phyloP scores from a whole-genome alignment of 1,140 invertebrate species.

The Camponotus vicinus region DNA sequence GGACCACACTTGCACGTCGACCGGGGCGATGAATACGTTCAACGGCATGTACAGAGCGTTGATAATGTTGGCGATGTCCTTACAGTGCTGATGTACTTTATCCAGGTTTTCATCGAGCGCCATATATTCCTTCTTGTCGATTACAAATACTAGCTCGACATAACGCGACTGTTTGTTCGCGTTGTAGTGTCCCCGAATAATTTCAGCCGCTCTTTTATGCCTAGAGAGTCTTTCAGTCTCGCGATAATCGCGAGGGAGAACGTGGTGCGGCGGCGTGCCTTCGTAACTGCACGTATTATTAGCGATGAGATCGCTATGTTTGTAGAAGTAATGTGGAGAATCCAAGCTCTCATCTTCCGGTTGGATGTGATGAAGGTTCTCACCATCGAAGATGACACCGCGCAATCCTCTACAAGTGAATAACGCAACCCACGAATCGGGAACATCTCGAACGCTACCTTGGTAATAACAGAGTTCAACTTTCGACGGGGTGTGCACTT shows the following conservation, averaged over 20 bases:
- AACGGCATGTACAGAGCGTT: conserved; percentile 96
- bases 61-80: conserved; percentile 97
- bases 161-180: conserved; percentile 94
- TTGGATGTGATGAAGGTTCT: conserved; percentile 91
- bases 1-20: conserved; percentile 98
- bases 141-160: conserved; percentile 96
- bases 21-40: conserved; percentile 97
- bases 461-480: conserved; percentile 94
- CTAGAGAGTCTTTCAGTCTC: conserved; percentile 73
- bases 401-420: conserved; percentile 94
- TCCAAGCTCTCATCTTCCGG: conserved; percentile 84
- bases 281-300: conserved; percentile 91
- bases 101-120: conserved; percentile 90
- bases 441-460: conserved; percentile 90
- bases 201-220: conserved; percentile 89
- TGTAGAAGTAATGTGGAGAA: conserved; percentile 89
- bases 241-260: conserved; percentile 72
- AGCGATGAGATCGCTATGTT: conserved; percentile 89
- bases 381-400: conserved; percentile 94
- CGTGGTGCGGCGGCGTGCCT: conserved; percentile 83
- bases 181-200: conserved; percentile 94
- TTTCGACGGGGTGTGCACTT: conserved; percentile 88
- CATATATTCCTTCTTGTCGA: conserved; percentile 94
- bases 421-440: conserved; percentile 93
- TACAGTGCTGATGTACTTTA: conserved; percentile 92